Evolutionary conservation across 1,140 invertebrate species (phyloP).

Genomic region (Micrasema longulum): DNA sequence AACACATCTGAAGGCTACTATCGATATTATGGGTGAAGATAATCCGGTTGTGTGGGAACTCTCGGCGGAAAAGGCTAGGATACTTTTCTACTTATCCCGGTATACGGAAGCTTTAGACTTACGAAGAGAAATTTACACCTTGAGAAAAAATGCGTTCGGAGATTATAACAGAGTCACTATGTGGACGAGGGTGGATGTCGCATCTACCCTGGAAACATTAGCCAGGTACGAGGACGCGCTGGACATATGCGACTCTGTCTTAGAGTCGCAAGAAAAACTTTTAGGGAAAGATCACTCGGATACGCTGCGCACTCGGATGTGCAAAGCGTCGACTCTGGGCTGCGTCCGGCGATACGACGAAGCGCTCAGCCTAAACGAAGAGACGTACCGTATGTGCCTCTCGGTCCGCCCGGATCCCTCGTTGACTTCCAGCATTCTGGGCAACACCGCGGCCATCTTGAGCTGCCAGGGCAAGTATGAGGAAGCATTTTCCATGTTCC

Average conservation of each 20-base stretch:
- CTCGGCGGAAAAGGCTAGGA: not conserved
- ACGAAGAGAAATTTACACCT: not conserved
- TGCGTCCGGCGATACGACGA: not conserved
- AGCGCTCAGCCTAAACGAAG: slow-evolving; percentile 4
- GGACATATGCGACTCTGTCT: not conserved
- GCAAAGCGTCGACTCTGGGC: not conserved
- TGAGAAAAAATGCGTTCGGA: not conserved
- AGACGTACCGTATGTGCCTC: slow-evolving; percentile 1
- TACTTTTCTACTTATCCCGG: not conserved
- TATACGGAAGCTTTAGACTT: slow-evolving; percentile 16
- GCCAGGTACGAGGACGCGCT: slow-evolving; percentile 3
- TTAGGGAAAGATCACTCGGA: slow-evolving; percentile 10
- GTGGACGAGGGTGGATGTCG: not conserved
- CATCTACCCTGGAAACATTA: not conserved
- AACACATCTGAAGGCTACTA: not conserved
- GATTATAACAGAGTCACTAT: not conserved
- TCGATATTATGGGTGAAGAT: not conserved
- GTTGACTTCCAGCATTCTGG: not conserved
- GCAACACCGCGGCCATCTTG: not conserved
- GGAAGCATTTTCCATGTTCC: not conserved
- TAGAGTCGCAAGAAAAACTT: not conserved
- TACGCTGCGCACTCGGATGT: not conserved
- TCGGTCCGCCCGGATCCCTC: not conserved
- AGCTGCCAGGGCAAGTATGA: not conserved
- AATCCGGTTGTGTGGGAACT: not conserved